Base-by-base conservation (phyloP, 2,888 invertebrate genomes). In the Halocaridina rubra region DNA sequence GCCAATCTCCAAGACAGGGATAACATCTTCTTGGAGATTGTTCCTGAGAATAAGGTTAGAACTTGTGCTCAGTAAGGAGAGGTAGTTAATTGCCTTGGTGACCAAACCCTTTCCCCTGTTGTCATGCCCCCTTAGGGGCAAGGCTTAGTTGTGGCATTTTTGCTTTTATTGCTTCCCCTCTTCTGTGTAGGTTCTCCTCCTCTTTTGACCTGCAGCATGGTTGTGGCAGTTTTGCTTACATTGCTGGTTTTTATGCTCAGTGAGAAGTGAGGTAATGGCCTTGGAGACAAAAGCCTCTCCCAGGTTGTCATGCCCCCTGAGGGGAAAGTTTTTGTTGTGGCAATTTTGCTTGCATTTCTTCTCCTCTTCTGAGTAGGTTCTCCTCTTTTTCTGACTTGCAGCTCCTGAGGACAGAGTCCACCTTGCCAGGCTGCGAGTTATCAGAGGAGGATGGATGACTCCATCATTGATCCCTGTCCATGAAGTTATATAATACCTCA, bases 11-110 rank as follows among this genome's bases (percentile, higher is more conserved):
- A 79, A 22, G 86, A 86, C n/a, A 79, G 80, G 29, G 86, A 86
- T 39, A 86, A 84, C 19, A 74, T 86, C 8, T 82, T 86, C 32
- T 61, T 86, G 22, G 86, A 86, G 30, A 69, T 86, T 19, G 75
- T 86, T 10, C 86, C 86, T 10, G 86, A 86, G 64, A 86, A 86
- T 61, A 86, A 86, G 79, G 86, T 86, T 3, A 29, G 61, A 22
- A 59, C 8, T 7, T 4, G 30, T 16, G 7, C n/a, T 4, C n/a
- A n/a, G n/a, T n/a, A n/a, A n/a, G n/a, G n/a, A n/a, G n/a, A n/a
- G n/a, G n/a, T n/a, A n/a, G n/a, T n/a, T n/a, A n/a, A n/a, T n/a
- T n/a, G n/a, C n/a, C n/a, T n/a, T n/a, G n/a, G 7, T 39, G 39
- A 39, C 39, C 39, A 39, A 39, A n/a, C n/a, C n/a, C n/a, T n/a